These are phyloP conservation scores for Ophthalmolycus amberensis DNA, from an alignment of 2,113 vertebrate genomes.

Conservation along the genomic window DNA sequence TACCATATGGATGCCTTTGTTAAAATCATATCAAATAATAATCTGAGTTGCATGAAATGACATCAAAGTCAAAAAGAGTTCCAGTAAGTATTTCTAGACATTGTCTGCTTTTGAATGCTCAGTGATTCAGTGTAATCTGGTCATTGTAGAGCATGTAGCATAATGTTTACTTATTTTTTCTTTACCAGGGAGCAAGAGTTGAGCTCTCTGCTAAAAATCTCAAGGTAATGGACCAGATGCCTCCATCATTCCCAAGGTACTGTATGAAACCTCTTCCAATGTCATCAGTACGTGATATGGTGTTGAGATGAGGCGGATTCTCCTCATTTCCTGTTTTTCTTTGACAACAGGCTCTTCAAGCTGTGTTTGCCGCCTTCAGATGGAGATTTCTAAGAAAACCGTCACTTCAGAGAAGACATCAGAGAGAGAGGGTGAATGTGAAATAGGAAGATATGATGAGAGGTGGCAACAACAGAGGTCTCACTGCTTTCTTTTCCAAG, in stretches of 20 bases:
- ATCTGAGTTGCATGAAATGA: not conserved
- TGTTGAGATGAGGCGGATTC: not conserved
- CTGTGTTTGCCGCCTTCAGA: conserved; percentile 95
- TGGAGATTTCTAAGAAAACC: conserved; percentile 87
- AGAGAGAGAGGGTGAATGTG: not conserved
- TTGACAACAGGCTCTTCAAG: conserved; percentile 88
- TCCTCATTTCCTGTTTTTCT: conserved; percentile 29
- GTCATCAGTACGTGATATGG: not conserved
- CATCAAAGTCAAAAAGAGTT: too few relatives aligned
- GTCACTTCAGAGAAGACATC: conserved; percentile 23
- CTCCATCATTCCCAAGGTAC: conserved; percentile 92
- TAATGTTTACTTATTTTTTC: conserved; percentile 49
- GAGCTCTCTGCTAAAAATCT: conserved; percentile 98
- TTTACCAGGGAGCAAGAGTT: conserved; percentile 92
- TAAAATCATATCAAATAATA: not conserved
- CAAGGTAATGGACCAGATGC: conserved; percentile 98
- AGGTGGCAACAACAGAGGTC: conserved; percentile 16
- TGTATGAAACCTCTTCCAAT: not conserved
- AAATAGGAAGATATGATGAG: conserved; percentile 40
- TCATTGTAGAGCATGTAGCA: not conserved
- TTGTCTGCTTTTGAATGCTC: not conserved
- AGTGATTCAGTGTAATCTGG: not conserved
- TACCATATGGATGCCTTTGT: not conserved
- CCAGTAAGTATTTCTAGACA: not conserved
- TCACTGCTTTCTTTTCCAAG: conserved; percentile 30